Evolutionary conservation across 1,140 invertebrate genomes (phyloP).

Genomic region (Tetraneura akinire): DNA sequence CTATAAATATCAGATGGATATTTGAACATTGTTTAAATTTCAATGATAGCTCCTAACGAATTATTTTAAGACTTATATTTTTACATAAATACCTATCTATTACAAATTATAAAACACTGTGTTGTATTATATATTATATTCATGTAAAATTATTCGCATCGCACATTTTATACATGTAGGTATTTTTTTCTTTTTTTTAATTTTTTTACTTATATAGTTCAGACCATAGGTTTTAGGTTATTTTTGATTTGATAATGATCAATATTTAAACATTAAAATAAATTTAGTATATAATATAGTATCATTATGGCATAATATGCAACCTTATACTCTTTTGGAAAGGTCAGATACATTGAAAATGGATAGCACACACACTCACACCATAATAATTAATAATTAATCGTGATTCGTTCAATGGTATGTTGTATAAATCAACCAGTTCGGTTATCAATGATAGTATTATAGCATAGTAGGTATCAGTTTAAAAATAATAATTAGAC

Average conservation of each 20-base stretch:
- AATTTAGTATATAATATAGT: background rate
- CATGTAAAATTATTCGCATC: too few species aligned
- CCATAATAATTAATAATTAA: background rate
- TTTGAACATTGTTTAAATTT: constrained; percentile 18
- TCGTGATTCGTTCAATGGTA: background rate
- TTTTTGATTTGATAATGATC: background rate
- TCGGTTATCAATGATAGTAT: background rate
- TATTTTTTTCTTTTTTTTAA: too few species aligned
- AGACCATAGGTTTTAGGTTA: background rate
- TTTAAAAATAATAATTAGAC: background rate
- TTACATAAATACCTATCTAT: background rate
- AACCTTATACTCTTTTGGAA: constrained; percentile 35
- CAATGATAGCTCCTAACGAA: background rate
- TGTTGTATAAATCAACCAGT: background rate
- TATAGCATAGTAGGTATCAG: too few species aligned
- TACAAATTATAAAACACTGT: too few species aligned
- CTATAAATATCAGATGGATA: background rate
- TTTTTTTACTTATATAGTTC: background rate
- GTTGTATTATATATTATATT: too few species aligned
- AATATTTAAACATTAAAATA: too few species aligned
- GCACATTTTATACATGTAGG: too few species aligned
- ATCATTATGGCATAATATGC: too few species aligned
- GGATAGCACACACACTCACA: background rate
- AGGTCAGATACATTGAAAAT: constrained; percentile 16
- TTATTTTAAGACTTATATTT: constrained; percentile 2